phyloP scores from a whole-genome alignment of 2,888 invertebrate genomes.

The Hyposoter didymator region DNA sequence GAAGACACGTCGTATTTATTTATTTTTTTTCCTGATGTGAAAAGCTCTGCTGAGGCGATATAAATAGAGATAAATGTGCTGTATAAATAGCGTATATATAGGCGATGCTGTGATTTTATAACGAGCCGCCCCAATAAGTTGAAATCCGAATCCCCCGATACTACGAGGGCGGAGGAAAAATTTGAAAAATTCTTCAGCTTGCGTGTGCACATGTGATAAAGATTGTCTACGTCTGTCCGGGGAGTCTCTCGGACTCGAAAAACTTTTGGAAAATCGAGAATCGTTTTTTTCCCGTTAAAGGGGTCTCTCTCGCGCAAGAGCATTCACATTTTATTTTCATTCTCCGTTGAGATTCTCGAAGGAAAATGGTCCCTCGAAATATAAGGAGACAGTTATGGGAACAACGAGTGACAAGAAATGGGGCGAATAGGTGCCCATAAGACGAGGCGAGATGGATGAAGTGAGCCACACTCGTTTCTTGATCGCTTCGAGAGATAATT shows the following conservation, averaged over 20 bases:
- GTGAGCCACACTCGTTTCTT: conserved; percentile 65
- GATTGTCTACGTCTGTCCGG: conserved; percentile 41
- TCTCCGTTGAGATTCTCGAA: conserved; percentile 37
- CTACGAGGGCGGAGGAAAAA: background rate
- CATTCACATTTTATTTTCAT: conserved; percentile 9
- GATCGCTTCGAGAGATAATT: conserved; percentile 79
- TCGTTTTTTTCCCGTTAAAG: conserved; percentile 31
- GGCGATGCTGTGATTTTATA: conserved; percentile 29
- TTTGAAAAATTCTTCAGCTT: conserved; percentile 24
- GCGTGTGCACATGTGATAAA: conserved; percentile 15
- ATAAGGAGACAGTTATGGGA: conserved; percentile 30
- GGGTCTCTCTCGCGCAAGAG: background rate
- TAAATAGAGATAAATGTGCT: conserved; percentile 11
- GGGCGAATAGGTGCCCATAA: background rate
- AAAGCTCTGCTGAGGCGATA: background rate
- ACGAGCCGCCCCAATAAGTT: conserved; percentile 23
- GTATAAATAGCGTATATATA: conserved; percentile 23
- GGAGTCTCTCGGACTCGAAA: conserved; percentile 24
- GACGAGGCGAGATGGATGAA: conserved; percentile 40
- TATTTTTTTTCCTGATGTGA: background rate
- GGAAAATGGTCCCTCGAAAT: conserved; percentile 33
- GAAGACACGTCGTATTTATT: background rate
- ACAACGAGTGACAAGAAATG: conserved; percentile 37
- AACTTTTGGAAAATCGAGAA: conserved; percentile 38
- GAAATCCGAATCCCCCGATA: conserved; percentile 44